Conservation (phyloP, 2,113 vertebrate species). For the Xiphias gladius region DNA sequence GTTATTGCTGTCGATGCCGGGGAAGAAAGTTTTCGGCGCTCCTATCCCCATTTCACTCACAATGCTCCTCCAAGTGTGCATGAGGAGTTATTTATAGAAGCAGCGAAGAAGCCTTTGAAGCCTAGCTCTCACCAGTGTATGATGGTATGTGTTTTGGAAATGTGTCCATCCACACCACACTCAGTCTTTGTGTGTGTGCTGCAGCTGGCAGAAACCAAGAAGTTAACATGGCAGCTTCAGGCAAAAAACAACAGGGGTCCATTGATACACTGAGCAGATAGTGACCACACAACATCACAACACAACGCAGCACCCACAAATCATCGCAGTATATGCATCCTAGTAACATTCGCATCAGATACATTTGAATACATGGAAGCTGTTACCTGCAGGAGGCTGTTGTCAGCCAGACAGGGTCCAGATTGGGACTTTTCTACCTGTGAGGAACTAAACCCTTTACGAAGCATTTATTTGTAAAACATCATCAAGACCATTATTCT, state of each 20-base stretch:
- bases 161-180: slow-evolving; percentile 1
- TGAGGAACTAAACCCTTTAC: background rate
- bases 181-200: slow-evolving; percentile 6
- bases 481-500: too few relatives aligned
- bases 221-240: slow-evolving; percentile 23
- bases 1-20: slow-evolving; percentile 13
- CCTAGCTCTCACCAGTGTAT: slow-evolving; percentile 50
- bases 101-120: slow-evolving; percentile 65
- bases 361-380: background rate
- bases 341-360: background rate
- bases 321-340: background rate
- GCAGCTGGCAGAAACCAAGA: slow-evolving; percentile 31
- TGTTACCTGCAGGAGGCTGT: background rate
- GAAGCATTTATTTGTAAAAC: background rate
- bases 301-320: background rate
- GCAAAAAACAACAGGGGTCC: background rate
- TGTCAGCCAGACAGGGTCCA: background rate
- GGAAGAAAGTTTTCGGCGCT: slow-evolving; percentile 19
- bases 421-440: too few relatives aligned
- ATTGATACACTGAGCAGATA: background rate
- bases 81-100: slow-evolving; percentile 68
- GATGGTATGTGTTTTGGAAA: slow-evolving; percentile 64
- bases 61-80: slow-evolving; percentile 56
- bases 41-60: slow-evolving; percentile 46
- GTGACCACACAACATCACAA: background rate